Percentiles rank a stretch among this genome's conserved stretches.
phyloP scores from a whole-genome alignment of 1,140 invertebrate species.

The Bombyx mandarina region DNA sequence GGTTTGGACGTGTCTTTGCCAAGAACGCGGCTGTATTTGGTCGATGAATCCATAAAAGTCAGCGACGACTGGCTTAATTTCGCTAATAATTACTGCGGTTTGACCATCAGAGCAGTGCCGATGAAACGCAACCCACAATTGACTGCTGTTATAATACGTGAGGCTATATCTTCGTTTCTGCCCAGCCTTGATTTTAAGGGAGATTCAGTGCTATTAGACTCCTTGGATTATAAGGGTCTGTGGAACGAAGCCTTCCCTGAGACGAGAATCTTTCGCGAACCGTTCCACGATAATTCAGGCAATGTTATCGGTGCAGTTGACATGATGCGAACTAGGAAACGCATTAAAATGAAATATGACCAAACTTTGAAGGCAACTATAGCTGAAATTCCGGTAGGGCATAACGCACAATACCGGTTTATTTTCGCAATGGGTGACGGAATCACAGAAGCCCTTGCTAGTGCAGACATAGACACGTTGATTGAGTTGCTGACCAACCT shows the following conservation, averaged over 20 bases:
- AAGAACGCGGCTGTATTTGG: constrained; percentile 3
- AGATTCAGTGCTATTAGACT: constrained; percentile 11
- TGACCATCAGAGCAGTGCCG: neutral
- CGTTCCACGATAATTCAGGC: constrained; percentile 13
- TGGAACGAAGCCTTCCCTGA: constrained; percentile 10
- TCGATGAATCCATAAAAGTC: constrained; percentile 8
- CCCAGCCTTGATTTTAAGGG: constrained; percentile 6
- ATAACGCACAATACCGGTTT: constrained; percentile 10
- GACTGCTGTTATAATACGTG: neutral
- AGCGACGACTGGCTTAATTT: constrained; percentile 6
- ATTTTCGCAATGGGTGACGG: constrained; percentile 4
- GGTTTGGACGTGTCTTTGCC: constrained; percentile 6
- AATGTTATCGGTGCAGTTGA: constrained; percentile 8
- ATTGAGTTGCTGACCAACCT: neutral
- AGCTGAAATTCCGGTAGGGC: constrained; percentile 11
- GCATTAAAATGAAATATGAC: constrained; percentile 9
- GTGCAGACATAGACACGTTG: no score
- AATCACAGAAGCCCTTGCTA: neutral
- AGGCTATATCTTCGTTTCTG: neutral
- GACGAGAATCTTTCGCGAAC: neutral
- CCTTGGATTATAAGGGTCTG: constrained; percentile 11
- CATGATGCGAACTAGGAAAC: constrained; percentile 13
- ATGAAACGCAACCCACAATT: constrained; percentile 5
- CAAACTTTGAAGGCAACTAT: constrained; percentile 9
- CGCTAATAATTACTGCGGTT: neutral